Base-by-base conservation (phyloP, 2,888 invertebrate species). In the Macroteleia sp. region DNA sequence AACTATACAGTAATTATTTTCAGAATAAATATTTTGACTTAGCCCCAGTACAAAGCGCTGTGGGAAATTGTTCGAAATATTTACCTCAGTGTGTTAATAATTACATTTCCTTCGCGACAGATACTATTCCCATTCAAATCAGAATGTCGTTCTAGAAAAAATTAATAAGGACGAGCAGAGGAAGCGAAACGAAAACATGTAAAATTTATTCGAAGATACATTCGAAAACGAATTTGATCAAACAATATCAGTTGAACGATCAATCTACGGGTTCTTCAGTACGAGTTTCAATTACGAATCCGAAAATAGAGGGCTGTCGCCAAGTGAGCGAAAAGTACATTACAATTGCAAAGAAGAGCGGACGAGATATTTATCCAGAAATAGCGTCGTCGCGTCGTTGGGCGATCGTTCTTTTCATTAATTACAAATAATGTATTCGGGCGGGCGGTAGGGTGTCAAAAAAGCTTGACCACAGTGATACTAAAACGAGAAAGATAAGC, bases 381-480 rank as follows among this genome's bases (percentile, higher is more conserved):
- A 6, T n/a, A 19, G 64, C 67, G 71, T 57, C 69, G 64, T 73
- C 64, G 59, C 48, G 59, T 19, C 44, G 59, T 19, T 36, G 36
- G 19, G 62, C 64, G 48, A 64, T 62, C 69, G 48, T 57, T 71
- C 71, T 77, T 81, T 81, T 75, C 81, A 81, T 82, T 83, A 85
- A 91, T 91, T 90, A 89, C 89, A 90, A 90, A 90, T 91, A 91
- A 90, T 90, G 90, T 90, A 79, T 75, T 61, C 75, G 20, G 19
- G 3, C 19, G 32, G 17, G 19, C 3, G 32, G 12, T 4, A 52
- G 36, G 19, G 17, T 57, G 75, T 64, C 67, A 73, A 71, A 78
- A 78, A 69, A 64, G 67, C 76, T 67, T 77, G 71, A 71, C 77
- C 71, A 66, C 66, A 64, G 69, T 57, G 50, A 42, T 48, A 36